Percentiles rank a stretch among this genome's conserved stretches.
These are phyloP conservation scores for Anthoscopus minutus DNA, from an alignment of 2,113 vertebrate species.

Conservation along the genomic window DNA sequence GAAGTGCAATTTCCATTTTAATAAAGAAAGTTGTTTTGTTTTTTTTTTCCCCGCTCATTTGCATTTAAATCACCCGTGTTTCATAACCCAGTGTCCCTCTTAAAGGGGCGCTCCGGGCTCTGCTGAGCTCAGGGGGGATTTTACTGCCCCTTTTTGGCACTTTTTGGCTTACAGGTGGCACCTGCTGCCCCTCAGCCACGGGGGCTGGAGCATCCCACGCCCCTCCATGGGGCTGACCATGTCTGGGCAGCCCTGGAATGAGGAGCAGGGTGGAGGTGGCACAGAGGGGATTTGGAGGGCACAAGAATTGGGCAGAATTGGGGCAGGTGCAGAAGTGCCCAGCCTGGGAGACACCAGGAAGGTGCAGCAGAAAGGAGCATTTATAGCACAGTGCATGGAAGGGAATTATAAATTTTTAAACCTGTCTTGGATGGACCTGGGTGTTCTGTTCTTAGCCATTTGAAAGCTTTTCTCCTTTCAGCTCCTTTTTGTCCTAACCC, in stretches of 20 bases:
- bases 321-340: neutral
- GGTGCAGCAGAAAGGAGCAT: neutral
- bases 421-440: neutral
- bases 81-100: neutral
- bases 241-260: neutral
- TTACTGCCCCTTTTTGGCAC: neutral
- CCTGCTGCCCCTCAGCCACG: neutral
- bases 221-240: accelerated
- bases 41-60: constrained; percentile 47
- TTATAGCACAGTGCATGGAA: neutral
- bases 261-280: neutral
- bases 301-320: neutral
- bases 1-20: constrained; percentile 70
- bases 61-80: constrained; percentile 67
- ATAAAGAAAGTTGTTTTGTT: constrained; percentile 67
- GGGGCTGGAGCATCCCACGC: neutral
- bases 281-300: neutral
- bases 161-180: neutral
- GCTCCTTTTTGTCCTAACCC: neutral
- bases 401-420: neutral
- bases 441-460: neutral
- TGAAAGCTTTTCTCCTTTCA: neutral
- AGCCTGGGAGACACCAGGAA: neutral
- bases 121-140: neutral
- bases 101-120: neutral